Percentiles rank a stretch among this genome's conserved stretches.
phyloP scores from a whole-genome alignment of 2,797 vertebrate genomes.

The Cyprinella venusta region DNA sequence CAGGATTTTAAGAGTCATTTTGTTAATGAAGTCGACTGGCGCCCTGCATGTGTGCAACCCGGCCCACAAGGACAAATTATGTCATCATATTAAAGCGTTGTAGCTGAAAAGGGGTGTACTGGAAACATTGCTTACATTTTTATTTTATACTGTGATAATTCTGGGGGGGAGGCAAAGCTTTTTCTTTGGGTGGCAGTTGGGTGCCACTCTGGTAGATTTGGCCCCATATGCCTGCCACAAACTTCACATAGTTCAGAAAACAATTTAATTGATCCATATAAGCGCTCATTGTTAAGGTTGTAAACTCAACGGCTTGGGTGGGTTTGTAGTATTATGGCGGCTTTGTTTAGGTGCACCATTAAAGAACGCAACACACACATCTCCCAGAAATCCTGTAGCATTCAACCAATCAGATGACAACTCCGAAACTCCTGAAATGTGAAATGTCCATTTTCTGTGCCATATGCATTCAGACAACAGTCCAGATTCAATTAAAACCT shows the following conservation, averaged over 20 bases:
- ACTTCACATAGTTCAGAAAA: no score
- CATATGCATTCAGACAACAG: background rate
- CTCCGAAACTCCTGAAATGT: no score
- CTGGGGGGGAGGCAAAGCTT: background rate
- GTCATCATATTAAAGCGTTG: background rate
- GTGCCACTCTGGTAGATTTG: background rate
- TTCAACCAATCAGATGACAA: background rate
- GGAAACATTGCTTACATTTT: background rate
- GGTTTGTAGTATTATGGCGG: no score
- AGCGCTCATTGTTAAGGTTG: background rate
- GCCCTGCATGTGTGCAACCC: no score
- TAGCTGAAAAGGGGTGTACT: background rate
- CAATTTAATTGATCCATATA: background rate
- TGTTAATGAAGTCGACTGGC: background rate
- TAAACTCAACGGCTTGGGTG: background rate
- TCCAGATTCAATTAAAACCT: background rate
- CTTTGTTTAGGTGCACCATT: background rate
- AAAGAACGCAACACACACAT: background rate
- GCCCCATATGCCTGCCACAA: no score
- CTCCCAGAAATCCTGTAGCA: background rate
- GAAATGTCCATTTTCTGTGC: background rate
- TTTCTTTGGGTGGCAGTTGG: background rate
- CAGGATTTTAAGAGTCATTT: background rate
- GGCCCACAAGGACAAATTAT: background rate
- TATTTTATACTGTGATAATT: background rate